Percentiles rank a stretch among this genome's conserved stretches.
These are phyloP conservation scores for Strix uralensis DNA, from an alignment of 2,113 vertebrate genomes.

Conservation along the genomic window DNA sequence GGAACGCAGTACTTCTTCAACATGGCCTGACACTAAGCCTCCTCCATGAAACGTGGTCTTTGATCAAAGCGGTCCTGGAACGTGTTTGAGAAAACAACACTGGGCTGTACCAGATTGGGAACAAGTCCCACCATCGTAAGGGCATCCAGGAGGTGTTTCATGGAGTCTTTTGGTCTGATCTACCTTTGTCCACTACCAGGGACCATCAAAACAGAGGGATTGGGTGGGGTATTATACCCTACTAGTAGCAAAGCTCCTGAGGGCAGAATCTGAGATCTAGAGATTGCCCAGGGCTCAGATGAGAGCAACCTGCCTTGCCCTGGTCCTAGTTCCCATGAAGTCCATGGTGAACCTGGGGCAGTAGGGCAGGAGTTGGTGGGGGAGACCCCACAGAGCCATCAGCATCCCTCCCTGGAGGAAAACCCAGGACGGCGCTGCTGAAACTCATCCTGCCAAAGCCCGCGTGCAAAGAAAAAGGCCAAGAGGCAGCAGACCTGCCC, in stretches of 20 bases:
- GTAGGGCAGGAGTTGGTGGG: not conserved
- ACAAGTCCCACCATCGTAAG: not conserved
- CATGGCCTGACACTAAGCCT: not conserved
- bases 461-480: fast-evolving
- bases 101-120: not conserved
- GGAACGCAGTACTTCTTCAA: not conserved
- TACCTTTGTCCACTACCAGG: not conserved
- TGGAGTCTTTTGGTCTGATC: not conserved
- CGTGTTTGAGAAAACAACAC: not conserved
- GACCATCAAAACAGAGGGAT: not conserved
- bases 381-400: not conserved
- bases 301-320: not conserved
- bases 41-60: not conserved
- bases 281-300: not conserved
- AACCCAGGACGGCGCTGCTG: not conserved
- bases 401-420: not conserved
- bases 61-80: not conserved
- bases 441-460: not conserved
- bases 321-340: not conserved
- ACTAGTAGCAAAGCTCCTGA: not conserved
- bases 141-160: not conserved
- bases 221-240: not conserved
- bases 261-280: not conserved
- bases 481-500: not conserved
- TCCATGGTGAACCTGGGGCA: not conserved